Base-by-base conservation (phyloP, 2,888 invertebrate genomes). In the Drepana falcataria region DNA sequence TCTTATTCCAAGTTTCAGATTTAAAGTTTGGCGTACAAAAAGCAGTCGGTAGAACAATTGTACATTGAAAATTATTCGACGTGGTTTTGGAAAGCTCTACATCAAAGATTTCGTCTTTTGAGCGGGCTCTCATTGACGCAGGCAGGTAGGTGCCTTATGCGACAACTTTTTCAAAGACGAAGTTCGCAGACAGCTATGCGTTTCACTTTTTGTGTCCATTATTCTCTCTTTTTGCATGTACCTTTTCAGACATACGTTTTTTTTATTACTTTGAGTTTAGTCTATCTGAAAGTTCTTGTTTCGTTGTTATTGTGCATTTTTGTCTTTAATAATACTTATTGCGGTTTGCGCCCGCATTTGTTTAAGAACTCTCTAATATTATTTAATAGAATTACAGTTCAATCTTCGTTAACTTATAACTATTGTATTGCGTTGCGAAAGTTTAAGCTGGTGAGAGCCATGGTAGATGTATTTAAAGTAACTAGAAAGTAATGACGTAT, bases 131-230 rank as follows among this genome's bases (percentile, higher is more conserved):
- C 73, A 80, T 82, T 82, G 81, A 82, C 61, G 78, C 68, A 44
- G 44, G 57, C 70, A 77, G 75, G 74, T 80, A 81, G 82, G 81
- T 82, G 80, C 73, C 76, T 73, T 70, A 74, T 73, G 67, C 62
- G 59, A 59, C 60, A 81, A 87, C 75, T 85, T 88, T 82, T 82
- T 77, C 81, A 85, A 84, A 85, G 79, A 74, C 68, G 70, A 88
- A 88, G 85, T 88, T 87, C 57, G 66, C 83, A 87, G 88, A 88
- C 87, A 58, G 55, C 59, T 56, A 61, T 59, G 57, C 58, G 57
- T 61, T 65, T 63, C 62, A 51, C 52, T 59, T 66, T 65, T 63
- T 55, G 47, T 51, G 54, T 53, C 49, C 37, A 21, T 57, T 53
- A 52, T 56, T 55, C 44, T 35, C n/a, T 21, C 41, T 49, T 53